Base-by-base conservation (phyloP, 2,113 vertebrate species). In the Andinoacara biseriatus region DNA sequence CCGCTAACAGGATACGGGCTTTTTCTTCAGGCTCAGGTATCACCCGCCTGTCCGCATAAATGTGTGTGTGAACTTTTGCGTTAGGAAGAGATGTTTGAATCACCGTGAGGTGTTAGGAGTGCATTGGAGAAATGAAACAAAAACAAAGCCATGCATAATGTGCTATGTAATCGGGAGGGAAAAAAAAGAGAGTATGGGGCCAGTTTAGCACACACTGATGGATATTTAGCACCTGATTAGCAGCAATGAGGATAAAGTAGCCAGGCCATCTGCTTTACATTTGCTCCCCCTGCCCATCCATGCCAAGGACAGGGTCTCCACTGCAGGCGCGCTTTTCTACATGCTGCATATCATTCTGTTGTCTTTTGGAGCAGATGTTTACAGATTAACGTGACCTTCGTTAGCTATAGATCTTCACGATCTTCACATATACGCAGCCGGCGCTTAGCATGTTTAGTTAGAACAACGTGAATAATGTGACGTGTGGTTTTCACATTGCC, bases 201-300 rank as follows among this genome's bases (percentile, higher is more conserved):
- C 65, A 20, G 22, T 54, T 81, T 57, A 61, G 67, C 40, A 78
- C 87, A 91, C 89, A 93, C 82, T 86, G 90, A 90, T 84, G 80
- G 84, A 91, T 94, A 91, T 94, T 95, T 93, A 94, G 90, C 92
- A 92, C 86, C 91, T 92, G 93, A 94, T 94, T 92, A 94, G 87
- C 29, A 2, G 72, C 85, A 86, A 62, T 79, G 83, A 92, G 90
- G 87, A 90, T 88, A 89, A 74, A 91, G 83, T 56, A 87, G 79
- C 57, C 58, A 31, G 76, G 62, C 94, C 95, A 95, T 95, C 94
- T 95, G 94, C 88, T 94, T 92, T 91, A 88, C 90, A 93, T 89
- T 87, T 89, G 90, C 86, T 90, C 78, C 46, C 46, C 26, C 80
- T 92, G 84, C 83, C 79, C 86, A 78, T 54, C 78, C 58, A 82